These are phyloP conservation scores for Suricata suricatta DNA, from an alignment of 2,113 vertebrate genomes.

Conservation along the genomic window DNA sequence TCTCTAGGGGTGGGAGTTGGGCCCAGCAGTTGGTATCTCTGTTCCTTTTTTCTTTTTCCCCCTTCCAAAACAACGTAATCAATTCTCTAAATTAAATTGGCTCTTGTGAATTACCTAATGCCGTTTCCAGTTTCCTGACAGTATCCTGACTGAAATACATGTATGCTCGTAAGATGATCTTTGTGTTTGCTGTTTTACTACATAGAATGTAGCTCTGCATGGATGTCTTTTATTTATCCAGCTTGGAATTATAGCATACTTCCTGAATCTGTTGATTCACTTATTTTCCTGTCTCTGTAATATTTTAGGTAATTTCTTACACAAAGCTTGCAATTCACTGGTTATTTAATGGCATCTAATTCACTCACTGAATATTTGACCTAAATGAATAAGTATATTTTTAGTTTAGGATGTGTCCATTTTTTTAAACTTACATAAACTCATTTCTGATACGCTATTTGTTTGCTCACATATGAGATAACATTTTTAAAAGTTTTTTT, in stretches of 20 bases:
- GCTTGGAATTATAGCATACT: neutral
- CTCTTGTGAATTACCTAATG: neutral
- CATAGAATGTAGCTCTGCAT: neutral
- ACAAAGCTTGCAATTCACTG: neutral
- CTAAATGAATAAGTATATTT: neutral
- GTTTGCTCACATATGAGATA: neutral
- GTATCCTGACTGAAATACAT: neutral
- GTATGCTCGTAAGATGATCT: neutral
- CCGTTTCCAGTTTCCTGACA: neutral
- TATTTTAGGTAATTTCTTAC: neutral
- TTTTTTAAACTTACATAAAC: neutral
- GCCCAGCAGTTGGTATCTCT: neutral
- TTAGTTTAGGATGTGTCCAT: neutral
- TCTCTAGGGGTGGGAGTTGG: neutral
- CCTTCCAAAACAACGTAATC: neutral
- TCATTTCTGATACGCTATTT: conserved; percentile 5
- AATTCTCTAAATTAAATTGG: neutral
- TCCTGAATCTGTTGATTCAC: neutral
- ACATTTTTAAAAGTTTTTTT: neutral
- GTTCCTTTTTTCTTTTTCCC: neutral
- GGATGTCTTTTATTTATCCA: neutral
- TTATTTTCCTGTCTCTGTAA: neutral
- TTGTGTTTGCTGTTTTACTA: neutral
- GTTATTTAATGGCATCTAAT: neutral
- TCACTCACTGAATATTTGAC: neutral